Percentiles rank a stretch among this genome's conserved stretches.
Conservation (phyloP, 2,797 vertebrate genomes). For the Delichon dasypus region DNA sequence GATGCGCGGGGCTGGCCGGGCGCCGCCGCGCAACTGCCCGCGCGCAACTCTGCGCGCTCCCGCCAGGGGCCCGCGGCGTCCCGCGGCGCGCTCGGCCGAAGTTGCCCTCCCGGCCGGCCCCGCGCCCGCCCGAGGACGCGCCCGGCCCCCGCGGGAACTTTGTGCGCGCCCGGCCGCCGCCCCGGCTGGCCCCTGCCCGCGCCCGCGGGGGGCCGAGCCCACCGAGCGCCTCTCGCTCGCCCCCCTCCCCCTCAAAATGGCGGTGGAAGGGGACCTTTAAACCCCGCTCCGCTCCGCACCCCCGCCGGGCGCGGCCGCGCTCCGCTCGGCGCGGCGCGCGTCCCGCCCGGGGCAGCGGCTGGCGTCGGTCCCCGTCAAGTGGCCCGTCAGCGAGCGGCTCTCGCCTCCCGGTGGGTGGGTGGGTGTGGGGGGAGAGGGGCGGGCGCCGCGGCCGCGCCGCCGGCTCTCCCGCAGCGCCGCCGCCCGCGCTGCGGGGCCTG, state of each 20-base stretch:
- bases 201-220: background rate
- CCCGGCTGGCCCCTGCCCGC: background rate
- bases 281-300: background rate
- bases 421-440: background rate
- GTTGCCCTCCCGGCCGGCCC: background rate
- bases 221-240: background rate
- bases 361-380: background rate
- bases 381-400: background rate
- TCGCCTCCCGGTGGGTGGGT: background rate
- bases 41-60: slow-evolving; percentile 65
- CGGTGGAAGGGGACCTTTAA: slow-evolving; percentile 34
- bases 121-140: background rate
- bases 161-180: background rate
- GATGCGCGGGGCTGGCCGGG: slow-evolving; percentile 45
- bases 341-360: background rate
- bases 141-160: background rate
- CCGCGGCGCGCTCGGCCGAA: slow-evolving; percentile 56
- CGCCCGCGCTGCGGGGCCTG: slow-evolving; percentile 26
- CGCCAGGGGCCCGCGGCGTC: slow-evolving; percentile 60
- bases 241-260: slow-evolving; percentile 10
- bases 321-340: background rate
- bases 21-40: slow-evolving; percentile 68
- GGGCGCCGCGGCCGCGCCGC: slow-evolving; percentile 2
- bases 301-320: background rate
- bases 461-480: slow-evolving; percentile 27